Base-by-base conservation (phyloP, 2,797 vertebrate species). In the Oophaga sylvatica region DNA sequence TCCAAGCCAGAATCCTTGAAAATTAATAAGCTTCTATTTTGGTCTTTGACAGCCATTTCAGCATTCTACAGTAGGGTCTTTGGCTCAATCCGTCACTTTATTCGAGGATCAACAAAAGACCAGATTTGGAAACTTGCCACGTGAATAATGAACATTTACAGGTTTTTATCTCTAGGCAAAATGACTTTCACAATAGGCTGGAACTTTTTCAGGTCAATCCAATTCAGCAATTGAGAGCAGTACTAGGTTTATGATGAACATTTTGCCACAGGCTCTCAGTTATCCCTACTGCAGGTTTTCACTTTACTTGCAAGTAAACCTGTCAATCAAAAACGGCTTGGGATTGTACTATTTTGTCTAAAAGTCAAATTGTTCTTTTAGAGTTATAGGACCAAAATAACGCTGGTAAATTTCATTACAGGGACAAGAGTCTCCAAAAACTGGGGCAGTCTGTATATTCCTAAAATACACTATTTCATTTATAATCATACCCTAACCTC, bases 221-320 rank as follows among this genome's bases (percentile, higher is more conserved):
- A 31, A 59, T 71, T 12, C 19, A 71, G 67, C 65, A 31, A 35
- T 35, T 12, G 22, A 59, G n/a, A 29, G 22, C n/a, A 57, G 16
- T 16, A 59, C 76, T 41, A 59, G n/a, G 80, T 80, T 86, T 29
- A 65, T 15, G 41, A 63, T 65, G 26, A 77, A 53, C 16, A 26
- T 62, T 53, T 86, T 71, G 63, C 85, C 65, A 71, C 15, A 11
- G 85, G 70, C 85, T 71, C 31, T 35, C 31, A 11, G 60, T 26
- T 29, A 73, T 75, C 22, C 70, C 22, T 16, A 16, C 41, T 31
- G 45, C 16, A 67, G n/a, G 15, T n/a, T 80, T 86, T 79, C n/a
- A 31, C n/a, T n/a, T n/a, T n/a, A n/a, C 48, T 57, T 71, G 9
- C 20, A 81, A 81, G 35, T 26, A 67, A 31, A 48, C 10, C 41